phyloP scores from a whole-genome alignment of 2,888 invertebrate genomes.

The Keiferia lycopersicella region DNA sequence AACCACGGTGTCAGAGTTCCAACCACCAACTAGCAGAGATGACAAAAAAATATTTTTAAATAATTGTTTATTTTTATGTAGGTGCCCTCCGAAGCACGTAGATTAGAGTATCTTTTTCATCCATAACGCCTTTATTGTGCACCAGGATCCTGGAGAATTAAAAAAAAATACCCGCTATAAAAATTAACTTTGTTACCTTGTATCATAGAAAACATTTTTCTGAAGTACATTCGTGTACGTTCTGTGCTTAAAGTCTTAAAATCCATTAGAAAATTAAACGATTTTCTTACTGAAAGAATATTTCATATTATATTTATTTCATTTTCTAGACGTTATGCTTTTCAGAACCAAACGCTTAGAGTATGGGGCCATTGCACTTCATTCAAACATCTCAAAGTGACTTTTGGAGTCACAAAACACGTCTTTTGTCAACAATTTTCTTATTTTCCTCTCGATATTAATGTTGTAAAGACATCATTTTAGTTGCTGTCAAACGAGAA shows the following conservation, averaged over 20 bases:
- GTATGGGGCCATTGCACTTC: background rate
- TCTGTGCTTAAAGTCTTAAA: background rate
- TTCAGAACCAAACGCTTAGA: background rate
- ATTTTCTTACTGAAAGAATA: background rate
- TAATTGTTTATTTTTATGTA: too few relatives aligned
- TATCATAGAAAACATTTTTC: too few relatives aligned
- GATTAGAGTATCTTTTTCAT: too few relatives aligned
- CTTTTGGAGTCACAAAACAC: background rate
- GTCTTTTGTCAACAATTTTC: background rate
- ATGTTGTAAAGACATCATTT: background rate
- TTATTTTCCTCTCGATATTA: background rate
- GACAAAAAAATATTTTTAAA: too few relatives aligned
- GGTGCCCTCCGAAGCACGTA: too few relatives aligned
- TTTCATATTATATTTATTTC: background rate
- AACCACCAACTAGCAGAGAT: too few relatives aligned
- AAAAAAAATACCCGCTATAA: too few relatives aligned
- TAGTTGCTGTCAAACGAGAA: background rate
- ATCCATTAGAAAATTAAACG: background rate
- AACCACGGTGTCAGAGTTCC: too few relatives aligned
- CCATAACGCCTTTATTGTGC: too few relatives aligned
- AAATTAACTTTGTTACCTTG: too few relatives aligned
- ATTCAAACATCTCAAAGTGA: conserved; percentile 1
- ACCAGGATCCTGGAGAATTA: too few relatives aligned
- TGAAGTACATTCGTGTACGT: too few relatives aligned
- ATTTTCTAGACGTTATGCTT: background rate